These are phyloP conservation scores for Nasonia oneida DNA, from an alignment of 2,888 invertebrate genomes.

Conservation along the genomic window DNA sequence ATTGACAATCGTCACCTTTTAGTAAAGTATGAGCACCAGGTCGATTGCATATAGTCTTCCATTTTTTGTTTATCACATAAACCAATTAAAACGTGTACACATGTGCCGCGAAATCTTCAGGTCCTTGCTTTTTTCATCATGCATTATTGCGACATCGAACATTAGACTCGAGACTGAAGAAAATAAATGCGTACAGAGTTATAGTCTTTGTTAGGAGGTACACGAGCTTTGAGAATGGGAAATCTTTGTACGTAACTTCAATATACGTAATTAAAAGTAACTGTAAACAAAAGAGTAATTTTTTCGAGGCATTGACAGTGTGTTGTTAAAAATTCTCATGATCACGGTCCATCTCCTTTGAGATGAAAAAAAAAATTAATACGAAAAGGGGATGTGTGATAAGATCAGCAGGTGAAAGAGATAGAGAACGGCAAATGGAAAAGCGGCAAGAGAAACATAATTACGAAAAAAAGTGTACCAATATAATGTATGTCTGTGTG, in stretches of 20 bases:
- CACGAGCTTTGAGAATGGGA: conserved; percentile 55
- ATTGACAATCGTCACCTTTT: conserved; percentile 54
- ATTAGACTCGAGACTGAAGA: conserved; percentile 58
- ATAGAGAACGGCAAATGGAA: conserved; percentile 61
- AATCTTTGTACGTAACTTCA: conserved; percentile 61
- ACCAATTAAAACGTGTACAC: conserved; percentile 31
- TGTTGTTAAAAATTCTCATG: conserved; percentile 41
- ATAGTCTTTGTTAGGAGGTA: conserved; percentile 49
- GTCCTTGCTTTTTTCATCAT: conserved; percentile 31
- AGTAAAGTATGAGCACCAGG: conserved; percentile 27
- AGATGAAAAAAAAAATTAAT: conserved; percentile 22
- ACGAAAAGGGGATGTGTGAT: conserved; percentile 20
- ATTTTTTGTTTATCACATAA: conserved; percentile 50
- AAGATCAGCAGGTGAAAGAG: conserved; percentile 18
- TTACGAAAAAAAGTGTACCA: conserved; percentile 63
- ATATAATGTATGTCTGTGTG: conserved; percentile 58
- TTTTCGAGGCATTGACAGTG: conserved; percentile 42
- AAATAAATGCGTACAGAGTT: conserved; percentile 40
- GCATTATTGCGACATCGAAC: conserved; percentile 51
- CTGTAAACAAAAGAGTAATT: conserved; percentile 54
- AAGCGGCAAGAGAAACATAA: conserved; percentile 65
- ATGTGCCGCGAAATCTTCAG: conserved; percentile 7
- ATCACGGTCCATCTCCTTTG: conserved; percentile 50
- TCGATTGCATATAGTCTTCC: conserved; percentile 61
- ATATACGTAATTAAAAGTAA: conserved; percentile 62